Evolutionary conservation across 1,140 invertebrate genomes (phyloP).

Genomic region (Orussus abietinus): DNA sequence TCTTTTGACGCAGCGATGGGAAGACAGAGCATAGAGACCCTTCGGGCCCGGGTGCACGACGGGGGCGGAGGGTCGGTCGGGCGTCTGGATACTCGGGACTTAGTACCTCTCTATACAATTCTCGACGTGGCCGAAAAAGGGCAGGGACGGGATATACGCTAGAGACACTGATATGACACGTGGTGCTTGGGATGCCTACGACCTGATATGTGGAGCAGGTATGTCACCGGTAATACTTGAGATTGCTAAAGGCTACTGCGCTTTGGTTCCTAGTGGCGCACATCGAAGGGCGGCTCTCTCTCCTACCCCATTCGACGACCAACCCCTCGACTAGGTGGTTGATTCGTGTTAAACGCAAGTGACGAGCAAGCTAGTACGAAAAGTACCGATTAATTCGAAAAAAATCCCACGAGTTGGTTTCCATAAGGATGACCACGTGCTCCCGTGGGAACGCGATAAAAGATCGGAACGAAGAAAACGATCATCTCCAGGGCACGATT

Average conservation of each 20-base stretch:
- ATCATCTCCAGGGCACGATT: too few species aligned
- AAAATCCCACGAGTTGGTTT: too few species aligned
- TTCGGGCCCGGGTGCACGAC: conserved; percentile 42
- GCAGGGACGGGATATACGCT: conserved; percentile 16
- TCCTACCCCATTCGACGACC: too few species aligned
- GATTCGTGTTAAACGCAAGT: too few species aligned
- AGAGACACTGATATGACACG: conserved; percentile 52
- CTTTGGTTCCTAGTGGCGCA: conserved; percentile 23
- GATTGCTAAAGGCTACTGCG: conserved; percentile 38
- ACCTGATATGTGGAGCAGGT: conserved; percentile 50
- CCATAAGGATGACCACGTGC: too few species aligned
- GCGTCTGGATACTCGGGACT: not conserved
- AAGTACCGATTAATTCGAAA: too few species aligned
- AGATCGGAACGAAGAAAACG: too few species aligned
- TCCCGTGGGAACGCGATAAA: too few species aligned
- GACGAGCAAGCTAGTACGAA: too few species aligned
- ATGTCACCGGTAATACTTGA: conserved; percentile 48
- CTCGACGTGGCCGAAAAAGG: not conserved
- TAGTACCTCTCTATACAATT: not conserved
- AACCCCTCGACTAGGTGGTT: too few species aligned
- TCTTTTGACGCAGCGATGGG: conserved; percentile 52
- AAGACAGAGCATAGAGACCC: conserved; percentile 52
- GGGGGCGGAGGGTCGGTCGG: too few species aligned
- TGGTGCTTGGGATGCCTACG: conserved; percentile 40
- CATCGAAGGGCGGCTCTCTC: too few species aligned